Base-by-base conservation (phyloP, 2,888 invertebrate genomes). In the Lasioglossum villosulum region DNA sequence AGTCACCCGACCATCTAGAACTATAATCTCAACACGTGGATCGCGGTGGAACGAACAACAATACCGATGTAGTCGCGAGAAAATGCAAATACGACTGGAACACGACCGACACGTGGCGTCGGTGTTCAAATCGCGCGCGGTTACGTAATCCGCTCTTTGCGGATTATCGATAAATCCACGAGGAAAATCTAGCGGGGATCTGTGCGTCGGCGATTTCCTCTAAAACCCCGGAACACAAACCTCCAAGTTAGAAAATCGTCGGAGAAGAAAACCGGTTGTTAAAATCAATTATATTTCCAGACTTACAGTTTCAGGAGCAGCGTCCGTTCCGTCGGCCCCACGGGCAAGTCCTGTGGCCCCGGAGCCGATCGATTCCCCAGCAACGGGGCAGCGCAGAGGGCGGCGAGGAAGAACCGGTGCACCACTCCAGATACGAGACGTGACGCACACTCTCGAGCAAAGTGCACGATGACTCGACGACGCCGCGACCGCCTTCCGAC, bases 111-210 rank as follows among this genome's bases (percentile, higher is more conserved):
- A 89, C 89, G 89, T 89, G 89, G 89, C 86, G 66, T 81, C 86
- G 85, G 80, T 84, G 84, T 88, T 88, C 89, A 80, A 89, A 86
- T 86, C 77, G 74, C 88, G 88, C 85, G 83, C 48, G 84, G 79
- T 90, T 90, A 90, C 78, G 78, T 89, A 90, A 90, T 76, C 76
- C 16, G 19, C n/a, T 10, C 30, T 56, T 45, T 10, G 23, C 70
- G 71, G 30, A 42, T 52, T 42, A 75, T 79, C 75, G 77, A 74
- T 84, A 81, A 78, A 82, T 86, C 66, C 6, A 52, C 10, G 27
- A 68, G 4, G n/a, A 39, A 68, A 39, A 37, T 68, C 3, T 30
- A 14, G 4, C 34, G 16, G 30, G 19, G 34, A 8, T 4, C 0
- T n/a, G 66, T 34, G 6, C 8, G 66, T 16, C 16, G 23, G 4